Conservation (phyloP, 2,888 invertebrate species). For the Ophonus ardosiacus region DNA sequence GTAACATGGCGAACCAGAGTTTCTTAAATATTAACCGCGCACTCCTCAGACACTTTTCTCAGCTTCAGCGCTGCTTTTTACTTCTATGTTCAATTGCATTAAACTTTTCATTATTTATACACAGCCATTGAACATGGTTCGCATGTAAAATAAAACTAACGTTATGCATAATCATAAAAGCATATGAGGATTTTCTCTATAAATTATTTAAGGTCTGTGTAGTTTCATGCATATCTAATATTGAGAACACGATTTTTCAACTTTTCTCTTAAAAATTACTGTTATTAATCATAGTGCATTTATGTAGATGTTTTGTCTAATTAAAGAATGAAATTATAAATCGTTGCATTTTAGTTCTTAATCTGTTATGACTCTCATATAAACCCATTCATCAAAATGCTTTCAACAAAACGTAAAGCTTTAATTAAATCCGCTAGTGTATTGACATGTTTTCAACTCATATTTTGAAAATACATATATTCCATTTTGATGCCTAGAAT, state of each 20-base stretch:
- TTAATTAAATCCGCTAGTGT: too few species aligned
- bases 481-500: neutral
- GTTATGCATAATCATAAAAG: constrained; percentile 2
- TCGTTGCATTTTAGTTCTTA: too few species aligned
- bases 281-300: too few species aligned
- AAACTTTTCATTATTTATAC: constrained; percentile 37
- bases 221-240: neutral
- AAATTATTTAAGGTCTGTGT: neutral
- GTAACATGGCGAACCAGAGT: neutral
- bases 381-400: too few species aligned
- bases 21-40: constrained; percentile 50
- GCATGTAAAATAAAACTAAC: constrained; percentile 8
- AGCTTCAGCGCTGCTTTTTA: constrained; percentile 31
- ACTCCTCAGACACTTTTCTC: constrained; percentile 26
- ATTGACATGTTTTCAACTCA: too few species aligned
- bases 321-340: too few species aligned
- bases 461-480: neutral
- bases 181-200: neutral
- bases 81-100: constrained; percentile 30
- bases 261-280: neutral
- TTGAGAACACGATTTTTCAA: neutral
- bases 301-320: too few species aligned
- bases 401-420: too few species aligned
- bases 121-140: constrained; percentile 1
- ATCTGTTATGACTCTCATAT: too few species aligned